Base-by-base conservation (phyloP, 2,113 vertebrate species). In the Prinia subflava region DNA sequence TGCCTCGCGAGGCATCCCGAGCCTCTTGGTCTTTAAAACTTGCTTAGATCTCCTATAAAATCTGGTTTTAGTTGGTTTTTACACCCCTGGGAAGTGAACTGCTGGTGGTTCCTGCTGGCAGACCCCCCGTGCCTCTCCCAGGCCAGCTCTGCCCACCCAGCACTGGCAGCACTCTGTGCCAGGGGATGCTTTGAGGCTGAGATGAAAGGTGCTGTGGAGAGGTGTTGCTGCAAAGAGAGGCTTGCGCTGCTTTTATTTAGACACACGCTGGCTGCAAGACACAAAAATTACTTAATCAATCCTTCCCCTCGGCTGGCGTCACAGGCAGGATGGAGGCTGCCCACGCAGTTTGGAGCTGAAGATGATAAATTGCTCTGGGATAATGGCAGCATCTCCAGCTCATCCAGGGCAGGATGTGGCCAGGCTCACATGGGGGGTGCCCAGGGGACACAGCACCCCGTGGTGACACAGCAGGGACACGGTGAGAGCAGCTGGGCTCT, bases 221-320 rank as follows among this genome's bases (percentile, higher is more conserved):
- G 67, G 68, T 42, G 57, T 0, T 23, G 55, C 21, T 74, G 64
- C 60, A 12, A 27, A 37, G 47, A 57, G 50, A 78, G 63, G 11
- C 16, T 74, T 19, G 53, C 1, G 10, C 76, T 16, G 69, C 71
- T 94, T 90, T 93, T 90, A 84, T 93, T 93, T 92, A 81, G 47
- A 81, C 75, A 60, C 83, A 81, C 0, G 3, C 87, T 56, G 83
- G n/a, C 86, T 83, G 76, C 69, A 71, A 83, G 93, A 90, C 71
- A 89, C 89, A 78, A n/a, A 93, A 92, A 96, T 90, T 60, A 93
- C 69, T 94, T 87, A 83, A 96, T 96, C 93, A 93, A 83, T 92
- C 79, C 92, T 90, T 95, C 65, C 71, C 79, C 69, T 71, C 2
- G 63, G 24, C 75, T 83, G 92, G 83, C 13, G 6, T 70, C 23